Conservation (phyloP, 2,113 vertebrate species). For the Otis tarda region DNA sequence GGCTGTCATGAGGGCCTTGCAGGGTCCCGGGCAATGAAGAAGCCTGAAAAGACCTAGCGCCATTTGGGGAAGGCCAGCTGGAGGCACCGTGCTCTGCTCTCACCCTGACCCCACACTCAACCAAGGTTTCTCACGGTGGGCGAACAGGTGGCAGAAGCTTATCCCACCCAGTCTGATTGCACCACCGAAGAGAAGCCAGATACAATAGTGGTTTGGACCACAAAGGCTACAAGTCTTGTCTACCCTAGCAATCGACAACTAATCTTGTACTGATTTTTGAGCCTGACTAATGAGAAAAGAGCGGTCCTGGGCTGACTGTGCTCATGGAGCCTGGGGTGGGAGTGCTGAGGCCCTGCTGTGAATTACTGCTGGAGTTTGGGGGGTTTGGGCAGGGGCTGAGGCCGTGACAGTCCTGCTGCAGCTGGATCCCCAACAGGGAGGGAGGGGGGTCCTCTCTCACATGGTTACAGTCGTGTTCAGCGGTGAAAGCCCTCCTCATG, state of each 20-base stretch:
- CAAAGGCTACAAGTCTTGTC: neutral
- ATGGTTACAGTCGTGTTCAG: neutral
- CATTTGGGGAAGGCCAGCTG: neutral
- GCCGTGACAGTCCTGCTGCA: neutral
- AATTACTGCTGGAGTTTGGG: neutral
- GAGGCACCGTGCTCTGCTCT: neutral
- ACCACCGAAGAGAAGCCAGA: neutral
- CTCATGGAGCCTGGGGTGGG: neutral
- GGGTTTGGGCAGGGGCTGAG: neutral
- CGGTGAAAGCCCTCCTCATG: neutral
- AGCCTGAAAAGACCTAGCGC: neutral
- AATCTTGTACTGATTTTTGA: neutral
- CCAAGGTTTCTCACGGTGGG: rapidly evolving
- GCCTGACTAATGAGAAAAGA: neutral
- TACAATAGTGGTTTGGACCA: neutral
- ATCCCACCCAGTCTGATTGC: neutral
- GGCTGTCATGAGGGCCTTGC: neutral
- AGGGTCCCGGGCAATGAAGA: neutral
- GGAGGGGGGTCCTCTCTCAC: neutral
- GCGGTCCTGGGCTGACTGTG: neutral
- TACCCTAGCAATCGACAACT: neutral
- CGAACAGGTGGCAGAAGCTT: rapidly evolving
- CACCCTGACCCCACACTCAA: neutral
- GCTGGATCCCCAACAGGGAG: neutral
- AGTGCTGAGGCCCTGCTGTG: neutral